Evolutionary conservation across 2,113 vertebrate species (phyloP), one percentile per base, ranked within the genome.

Genomic region (Misgurnus anguillicaudatus): DNA sequence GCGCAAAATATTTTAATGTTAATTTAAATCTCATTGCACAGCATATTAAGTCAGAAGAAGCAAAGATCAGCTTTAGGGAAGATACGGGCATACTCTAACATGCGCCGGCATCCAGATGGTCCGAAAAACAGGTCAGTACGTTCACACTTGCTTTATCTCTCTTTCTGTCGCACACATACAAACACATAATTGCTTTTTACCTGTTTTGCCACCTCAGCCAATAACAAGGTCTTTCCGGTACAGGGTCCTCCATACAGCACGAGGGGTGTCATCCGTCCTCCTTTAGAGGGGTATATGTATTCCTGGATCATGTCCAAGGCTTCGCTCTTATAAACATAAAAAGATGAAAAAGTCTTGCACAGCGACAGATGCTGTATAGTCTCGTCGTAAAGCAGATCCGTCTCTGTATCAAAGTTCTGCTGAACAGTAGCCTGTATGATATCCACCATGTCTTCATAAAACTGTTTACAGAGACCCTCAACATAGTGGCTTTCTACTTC

Each of bases 401-500:
- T 94, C 89, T 99, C 98, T 0, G 96, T 96, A 85, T 99, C 97
- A 87, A 98, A 98, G 87, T 98, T 99, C 88, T 98, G 97, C 86
- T 99, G 98, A 3, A 99, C 95, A 0, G 97, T 99, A 75, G 97
- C 96, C 84, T 99, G 97, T 82, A 99, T 98, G 80, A 99, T 98
- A 77, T 99, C 98, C 80, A 99, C 95, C 97, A 99, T 98, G 87
- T 99, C 98, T 87, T 99, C 98, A 65, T 99, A 99, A 92, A 99
- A 98, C 84, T 99, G 98, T 87, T 99, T 99, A 10, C 98, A 96
- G 41, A 99, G 94, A 5, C 98, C 98, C 85, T 99, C 98, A 2
- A 99, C 98, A 63, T 99, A 99, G 80, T 99, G 95, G 74, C 94
- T 98, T 88, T 99, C 98, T 79, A 99, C 96, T 77, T 98, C 96